phyloP scores from a whole-genome alignment of 2,797 vertebrate species.

The Orientallactaga sibirica region DNA sequence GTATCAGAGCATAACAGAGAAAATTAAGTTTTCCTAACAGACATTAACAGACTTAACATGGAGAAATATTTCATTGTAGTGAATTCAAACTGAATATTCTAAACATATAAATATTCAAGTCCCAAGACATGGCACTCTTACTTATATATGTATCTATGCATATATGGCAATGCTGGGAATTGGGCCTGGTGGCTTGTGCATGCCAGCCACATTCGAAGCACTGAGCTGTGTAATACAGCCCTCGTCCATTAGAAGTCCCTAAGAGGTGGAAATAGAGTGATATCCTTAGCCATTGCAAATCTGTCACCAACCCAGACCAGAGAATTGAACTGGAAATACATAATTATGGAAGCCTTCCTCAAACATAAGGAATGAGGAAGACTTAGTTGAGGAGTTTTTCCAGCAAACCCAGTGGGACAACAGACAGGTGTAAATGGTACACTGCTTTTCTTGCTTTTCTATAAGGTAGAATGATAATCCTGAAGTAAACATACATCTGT shows the following conservation, averaged over 20 bases:
- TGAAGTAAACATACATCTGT: neutral
- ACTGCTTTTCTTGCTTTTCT: neutral
- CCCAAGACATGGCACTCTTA: neutral
- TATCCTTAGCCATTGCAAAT: neutral
- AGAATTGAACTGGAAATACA: neutral
- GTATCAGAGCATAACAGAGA: neutral
- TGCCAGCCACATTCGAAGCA: neutral
- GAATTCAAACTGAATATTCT: neutral
- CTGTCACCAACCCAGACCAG: neutral
- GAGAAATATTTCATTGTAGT: neutral
- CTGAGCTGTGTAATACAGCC: too few relatives aligned
- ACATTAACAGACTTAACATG: neutral
- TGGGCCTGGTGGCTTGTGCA: neutral
- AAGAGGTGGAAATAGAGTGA: neutral
- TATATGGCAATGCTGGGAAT: neutral
- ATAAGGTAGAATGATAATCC: neutral
- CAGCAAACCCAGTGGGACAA: neutral
- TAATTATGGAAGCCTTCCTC: neutral
- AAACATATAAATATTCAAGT: conserved; percentile 40
- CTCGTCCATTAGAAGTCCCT: neutral
- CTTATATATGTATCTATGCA: neutral
- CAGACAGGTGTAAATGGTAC: neutral
- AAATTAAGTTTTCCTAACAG: conserved; percentile 16
- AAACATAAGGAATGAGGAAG: neutral
- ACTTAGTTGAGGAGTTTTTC: neutral